These are phyloP conservation scores for Apamea anceps DNA, from an alignment of 2,888 invertebrate genomes.

Conservation along the genomic window DNA sequence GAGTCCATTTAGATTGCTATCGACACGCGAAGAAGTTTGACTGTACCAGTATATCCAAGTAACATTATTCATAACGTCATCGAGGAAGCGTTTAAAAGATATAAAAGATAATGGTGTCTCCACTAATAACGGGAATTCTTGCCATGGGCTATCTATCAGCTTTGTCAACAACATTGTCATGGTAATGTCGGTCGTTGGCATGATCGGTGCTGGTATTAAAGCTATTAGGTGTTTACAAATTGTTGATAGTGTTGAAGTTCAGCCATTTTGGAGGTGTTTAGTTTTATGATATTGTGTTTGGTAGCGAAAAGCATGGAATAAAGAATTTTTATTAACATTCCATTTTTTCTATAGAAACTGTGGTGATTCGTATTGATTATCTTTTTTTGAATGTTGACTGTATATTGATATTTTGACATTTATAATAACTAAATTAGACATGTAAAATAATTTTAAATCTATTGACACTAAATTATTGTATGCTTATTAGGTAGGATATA, in stretches of 20 bases:
- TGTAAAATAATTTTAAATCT: no score
- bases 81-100: conserved; percentile 51
- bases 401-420: no score
- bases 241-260: conserved; percentile 14
- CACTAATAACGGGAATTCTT: conserved; percentile 51
- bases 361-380: not conserved
- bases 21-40: no score
- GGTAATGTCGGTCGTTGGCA: conserved; percentile 20
- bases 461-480: no score
- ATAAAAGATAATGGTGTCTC: conserved; percentile 48
- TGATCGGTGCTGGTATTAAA: conserved; percentile 36
- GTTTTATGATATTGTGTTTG: not conserved
- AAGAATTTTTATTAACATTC: not conserved
- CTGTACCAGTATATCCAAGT: not conserved
- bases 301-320: not conserved
- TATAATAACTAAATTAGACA: no score
- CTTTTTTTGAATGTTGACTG: no score
- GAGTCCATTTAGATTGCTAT: no score
- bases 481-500: no score
- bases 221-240: conserved; percentile 31
- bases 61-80: conserved; percentile 42
- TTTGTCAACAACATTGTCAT: conserved; percentile 52
- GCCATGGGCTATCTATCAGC: conserved; percentile 41
- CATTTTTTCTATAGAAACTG: not conserved
- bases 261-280: conserved; percentile 3